Evolutionary conservation across 2,888 invertebrate species (phyloP).

Genomic region (Osedax frankpressi): DNA sequence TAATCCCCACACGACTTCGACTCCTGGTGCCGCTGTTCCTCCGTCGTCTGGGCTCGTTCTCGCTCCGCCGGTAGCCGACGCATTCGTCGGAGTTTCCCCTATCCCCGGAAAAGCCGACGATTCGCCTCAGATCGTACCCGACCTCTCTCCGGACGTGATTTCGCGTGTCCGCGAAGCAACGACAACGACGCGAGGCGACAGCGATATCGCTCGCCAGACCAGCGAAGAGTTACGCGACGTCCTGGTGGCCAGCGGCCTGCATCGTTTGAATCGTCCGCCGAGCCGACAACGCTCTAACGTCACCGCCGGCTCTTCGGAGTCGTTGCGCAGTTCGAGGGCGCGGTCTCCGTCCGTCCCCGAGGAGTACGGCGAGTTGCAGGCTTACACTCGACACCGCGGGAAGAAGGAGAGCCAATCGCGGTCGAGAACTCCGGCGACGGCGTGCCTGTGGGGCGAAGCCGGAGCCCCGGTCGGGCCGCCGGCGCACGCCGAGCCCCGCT

Average conservation of each 20-base stretch:
- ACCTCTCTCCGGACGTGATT: too few species aligned
- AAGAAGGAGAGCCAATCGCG: neutral
- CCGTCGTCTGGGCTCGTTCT: too few species aligned
- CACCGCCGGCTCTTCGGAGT: neutral
- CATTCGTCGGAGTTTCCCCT: neutral
- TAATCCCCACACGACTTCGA: too few species aligned
- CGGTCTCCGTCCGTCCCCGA: neutral
- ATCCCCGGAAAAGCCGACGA: too few species aligned
- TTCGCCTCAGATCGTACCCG: too few species aligned
- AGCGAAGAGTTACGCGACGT: neutral
- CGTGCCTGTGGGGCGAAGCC: neutral
- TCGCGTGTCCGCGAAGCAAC: too few species aligned
- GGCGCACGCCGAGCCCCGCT: neutral
- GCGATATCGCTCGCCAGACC: too few species aligned
- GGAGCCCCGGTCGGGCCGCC: neutral
- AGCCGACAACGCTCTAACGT: neutral
- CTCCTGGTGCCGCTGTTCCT: too few species aligned
- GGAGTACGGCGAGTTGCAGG: conserved; percentile 1
- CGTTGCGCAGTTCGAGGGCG: neutral
- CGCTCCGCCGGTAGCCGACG: too few species aligned
- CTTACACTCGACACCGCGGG: neutral
- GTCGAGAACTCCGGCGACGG: neutral
- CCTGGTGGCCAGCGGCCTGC: neutral
- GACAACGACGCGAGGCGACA: too few species aligned
- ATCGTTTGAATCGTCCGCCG: neutral